Evolutionary conservation across 2,888 invertebrate species (phyloP).

Genomic region (Aricia artaxerxes): DNA sequence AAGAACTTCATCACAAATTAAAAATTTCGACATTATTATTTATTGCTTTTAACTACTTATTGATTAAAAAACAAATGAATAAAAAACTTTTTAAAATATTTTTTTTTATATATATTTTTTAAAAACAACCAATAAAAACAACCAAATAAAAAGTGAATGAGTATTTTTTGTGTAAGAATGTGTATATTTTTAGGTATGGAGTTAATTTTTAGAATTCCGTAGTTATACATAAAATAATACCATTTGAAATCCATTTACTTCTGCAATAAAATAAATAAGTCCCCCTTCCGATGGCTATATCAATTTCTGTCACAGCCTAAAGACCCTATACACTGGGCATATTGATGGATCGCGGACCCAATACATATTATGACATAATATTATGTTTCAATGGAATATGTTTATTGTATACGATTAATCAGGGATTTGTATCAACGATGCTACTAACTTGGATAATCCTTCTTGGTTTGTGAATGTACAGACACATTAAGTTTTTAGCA

Average conservation of each 20-base stretch:
- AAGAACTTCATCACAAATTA: not conserved
- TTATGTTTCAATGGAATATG: conserved; percentile 37
- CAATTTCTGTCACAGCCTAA: conserved; percentile 49
- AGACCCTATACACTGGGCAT: conserved; percentile 37
- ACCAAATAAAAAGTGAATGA: not conserved
- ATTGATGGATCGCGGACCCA: conserved; percentile 37
- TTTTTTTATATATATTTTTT: too few species aligned
- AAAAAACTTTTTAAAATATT: too few species aligned
- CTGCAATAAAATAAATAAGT: conserved; percentile 5
- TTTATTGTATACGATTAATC: conserved; percentile 31
- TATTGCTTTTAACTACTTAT: not conserved
- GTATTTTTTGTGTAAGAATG: too few species aligned
- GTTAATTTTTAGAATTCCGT: too few species aligned
- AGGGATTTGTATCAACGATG: not conserved
- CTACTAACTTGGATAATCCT: not conserved
- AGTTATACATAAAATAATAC: not conserved
- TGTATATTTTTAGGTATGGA: too few species aligned
- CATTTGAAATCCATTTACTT: conserved; percentile 12
- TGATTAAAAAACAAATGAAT: too few species aligned
- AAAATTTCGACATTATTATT: not conserved
- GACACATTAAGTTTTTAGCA: not conserved
- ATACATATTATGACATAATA: conserved; percentile 35
- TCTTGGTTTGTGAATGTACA: not conserved
- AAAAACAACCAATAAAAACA: not conserved
- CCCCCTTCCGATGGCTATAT: conserved; percentile 38